These are phyloP conservation scores for Peribatodes rhomboidaria DNA, from an alignment of 2,888 invertebrate species.

Conservation along the genomic window DNA sequence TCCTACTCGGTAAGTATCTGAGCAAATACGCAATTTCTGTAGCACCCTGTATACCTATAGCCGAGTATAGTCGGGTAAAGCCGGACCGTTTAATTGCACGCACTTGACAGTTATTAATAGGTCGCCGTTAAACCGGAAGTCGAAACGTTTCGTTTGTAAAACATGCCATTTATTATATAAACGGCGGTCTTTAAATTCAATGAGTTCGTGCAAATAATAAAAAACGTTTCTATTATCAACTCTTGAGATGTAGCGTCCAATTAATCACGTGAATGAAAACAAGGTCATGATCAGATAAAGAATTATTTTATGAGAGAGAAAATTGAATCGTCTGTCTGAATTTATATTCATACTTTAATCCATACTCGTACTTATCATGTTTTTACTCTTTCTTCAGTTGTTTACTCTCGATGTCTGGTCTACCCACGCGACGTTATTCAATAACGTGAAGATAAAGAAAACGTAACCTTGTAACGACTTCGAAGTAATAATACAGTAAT, in stretches of 20 bases:
- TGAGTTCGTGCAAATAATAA: constrained; percentile 6
- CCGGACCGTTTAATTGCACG: constrained; percentile 24
- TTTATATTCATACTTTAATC: not conserved
- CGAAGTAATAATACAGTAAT: not conserved
- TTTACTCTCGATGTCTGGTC: not conserved
- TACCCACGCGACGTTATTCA: not conserved
- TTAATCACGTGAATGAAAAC: not conserved
- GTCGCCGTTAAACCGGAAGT: constrained; percentile 10
- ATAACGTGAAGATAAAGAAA: not conserved
- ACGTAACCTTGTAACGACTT: not conserved
- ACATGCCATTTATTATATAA: constrained; percentile 24
- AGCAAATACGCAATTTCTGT: not conserved
- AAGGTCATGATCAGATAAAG: not conserved
- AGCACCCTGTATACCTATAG: not conserved
- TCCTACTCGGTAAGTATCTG: not conserved
- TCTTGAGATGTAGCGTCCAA: not conserved
- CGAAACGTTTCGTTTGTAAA: constrained; percentile 18
- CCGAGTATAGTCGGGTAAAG: not conserved
- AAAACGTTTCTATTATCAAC: not conserved
- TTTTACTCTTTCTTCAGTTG: not conserved
- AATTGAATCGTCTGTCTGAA: not conserved
- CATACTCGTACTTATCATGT: not conserved
- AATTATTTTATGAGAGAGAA: not conserved
- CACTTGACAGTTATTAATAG: constrained; percentile 40
- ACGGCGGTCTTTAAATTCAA: constrained; percentile 7